Percentiles rank a stretch among this genome's conserved stretches.
phyloP scores from a whole-genome alignment of 2,888 invertebrate genomes.

The Xestia xanthographa region DNA sequence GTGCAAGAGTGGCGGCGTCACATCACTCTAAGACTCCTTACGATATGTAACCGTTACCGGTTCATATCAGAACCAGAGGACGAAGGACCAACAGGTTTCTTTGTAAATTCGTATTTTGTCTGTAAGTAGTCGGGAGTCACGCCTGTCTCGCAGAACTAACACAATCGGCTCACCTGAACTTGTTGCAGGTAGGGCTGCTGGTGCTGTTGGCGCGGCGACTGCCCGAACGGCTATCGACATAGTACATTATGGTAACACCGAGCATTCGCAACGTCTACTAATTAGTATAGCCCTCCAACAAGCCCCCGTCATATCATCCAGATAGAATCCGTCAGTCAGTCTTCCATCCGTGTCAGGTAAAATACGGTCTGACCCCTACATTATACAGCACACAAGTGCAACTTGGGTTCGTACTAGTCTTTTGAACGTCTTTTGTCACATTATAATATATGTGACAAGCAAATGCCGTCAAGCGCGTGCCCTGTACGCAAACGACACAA shows the following conservation, averaged over 20 bases:
- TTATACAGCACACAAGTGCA: constrained; percentile 9
- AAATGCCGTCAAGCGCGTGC: too few species aligned
- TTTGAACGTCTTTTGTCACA: too few species aligned
- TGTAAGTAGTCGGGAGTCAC: background rate
- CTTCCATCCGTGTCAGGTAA: constrained; percentile 42
- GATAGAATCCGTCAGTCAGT: constrained; percentile 14
- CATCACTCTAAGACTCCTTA: background rate
- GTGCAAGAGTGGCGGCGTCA: background rate
- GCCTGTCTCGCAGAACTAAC: background rate
- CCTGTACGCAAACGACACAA: too few species aligned
- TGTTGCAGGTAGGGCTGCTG: constrained; percentile 34
- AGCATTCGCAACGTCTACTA: constrained; percentile 13
- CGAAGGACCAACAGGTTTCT: too few species aligned
- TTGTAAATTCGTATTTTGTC: too few species aligned
- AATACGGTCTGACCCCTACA: constrained; percentile 25
- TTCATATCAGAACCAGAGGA: too few species aligned
- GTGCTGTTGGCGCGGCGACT: constrained; percentile 47
- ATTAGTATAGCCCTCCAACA: constrained; percentile 2
- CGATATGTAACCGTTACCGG: too few species aligned
- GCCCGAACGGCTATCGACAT: constrained; percentile 48
- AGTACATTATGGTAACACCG: constrained; percentile 27
- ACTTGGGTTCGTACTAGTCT: constrained; percentile 14
- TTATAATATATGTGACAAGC: too few species aligned
- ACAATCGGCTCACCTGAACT: constrained; percentile 34
- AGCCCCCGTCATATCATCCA: constrained; percentile 10